Conservation (phyloP, 2,888 invertebrate genomes). For the Lasius fuliginosus region DNA sequence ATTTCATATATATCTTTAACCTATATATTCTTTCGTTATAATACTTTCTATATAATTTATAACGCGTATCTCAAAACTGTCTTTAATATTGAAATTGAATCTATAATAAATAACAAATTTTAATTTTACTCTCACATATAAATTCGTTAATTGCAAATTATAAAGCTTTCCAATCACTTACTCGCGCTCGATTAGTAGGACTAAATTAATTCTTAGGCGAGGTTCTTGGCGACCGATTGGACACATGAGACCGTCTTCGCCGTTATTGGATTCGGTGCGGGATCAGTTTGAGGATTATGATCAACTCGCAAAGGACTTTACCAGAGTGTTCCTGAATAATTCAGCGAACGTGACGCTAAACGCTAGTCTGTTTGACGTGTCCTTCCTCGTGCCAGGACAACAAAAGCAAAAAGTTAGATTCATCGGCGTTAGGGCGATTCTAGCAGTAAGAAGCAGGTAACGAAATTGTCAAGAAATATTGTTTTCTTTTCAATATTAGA, state of each 20-base stretch:
- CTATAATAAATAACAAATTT: background rate
- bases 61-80: background rate
- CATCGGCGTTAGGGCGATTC: conserved; percentile 96
- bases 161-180: background rate
- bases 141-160: background rate
- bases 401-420: conserved; percentile 96
- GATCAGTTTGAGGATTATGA: conserved; percentile 98
- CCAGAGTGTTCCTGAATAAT: conserved; percentile 94
- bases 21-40: background rate
- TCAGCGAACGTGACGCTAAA: conserved; percentile 93
- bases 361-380: conserved; percentile 95
- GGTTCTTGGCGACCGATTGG: conserved; percentile 98
- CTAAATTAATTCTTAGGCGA: conserved; percentile 83
- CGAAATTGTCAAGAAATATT: background rate
- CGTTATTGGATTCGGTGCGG: conserved; percentile 95
- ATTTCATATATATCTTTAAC: background rate
- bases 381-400: conserved; percentile 94
- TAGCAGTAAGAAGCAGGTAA: conserved; percentile 96
- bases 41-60: conserved; percentile 1
- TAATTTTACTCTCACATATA: background rate
- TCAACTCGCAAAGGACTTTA: conserved; percentile 97
- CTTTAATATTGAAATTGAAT: background rate
- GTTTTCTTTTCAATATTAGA: conserved; percentile 5
- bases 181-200: background rate
- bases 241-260: conserved; percentile 97